A percentile compares a stretch with the other conserved stretches of the same genome.
Conservation (phyloP, 2,888 invertebrate genomes). For the Aphidius colemani region DNA sequence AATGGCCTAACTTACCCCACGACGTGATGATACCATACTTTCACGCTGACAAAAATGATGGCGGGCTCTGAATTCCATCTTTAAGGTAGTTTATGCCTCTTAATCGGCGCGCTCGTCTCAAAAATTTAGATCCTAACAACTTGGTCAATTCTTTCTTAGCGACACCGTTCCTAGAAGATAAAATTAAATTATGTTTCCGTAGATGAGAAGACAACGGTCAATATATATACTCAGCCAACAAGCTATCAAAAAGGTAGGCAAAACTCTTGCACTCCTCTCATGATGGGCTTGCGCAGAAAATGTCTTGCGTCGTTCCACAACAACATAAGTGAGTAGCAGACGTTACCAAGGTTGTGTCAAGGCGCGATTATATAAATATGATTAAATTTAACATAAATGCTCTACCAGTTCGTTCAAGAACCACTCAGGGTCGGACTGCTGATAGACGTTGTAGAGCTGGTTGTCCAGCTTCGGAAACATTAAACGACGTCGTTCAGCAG, state of each 20-base stretch:
- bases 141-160: no score
- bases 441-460: constrained; percentile 28
- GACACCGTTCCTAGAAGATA: constrained; percentile 34
- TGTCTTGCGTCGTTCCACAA: background rate
- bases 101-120: background rate
- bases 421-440: constrained; percentile 42
- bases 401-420: constrained; percentile 44
- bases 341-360: constrained; percentile 20
- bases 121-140: background rate
- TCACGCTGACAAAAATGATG: constrained; percentile 21
- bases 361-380: constrained; percentile 48
- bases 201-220: constrained; percentile 33
- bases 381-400: constrained; percentile 46
- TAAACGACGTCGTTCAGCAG: constrained; percentile 45
- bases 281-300: background rate
- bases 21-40: constrained; percentile 27
- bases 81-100: constrained; percentile 25
- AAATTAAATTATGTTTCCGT: constrained; percentile 47
- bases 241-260: no score
- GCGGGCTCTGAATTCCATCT: constrained; percentile 22
- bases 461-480: constrained; percentile 2
- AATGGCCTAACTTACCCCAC: constrained; percentile 23
- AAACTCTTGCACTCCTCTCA: background rate
- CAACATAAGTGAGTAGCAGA: background rate
- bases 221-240: no score